Percentiles rank a stretch among this genome's conserved stretches.
Conservation (phyloP, 2,888 invertebrate species). For the Teleogryllus oceanicus region DNA sequence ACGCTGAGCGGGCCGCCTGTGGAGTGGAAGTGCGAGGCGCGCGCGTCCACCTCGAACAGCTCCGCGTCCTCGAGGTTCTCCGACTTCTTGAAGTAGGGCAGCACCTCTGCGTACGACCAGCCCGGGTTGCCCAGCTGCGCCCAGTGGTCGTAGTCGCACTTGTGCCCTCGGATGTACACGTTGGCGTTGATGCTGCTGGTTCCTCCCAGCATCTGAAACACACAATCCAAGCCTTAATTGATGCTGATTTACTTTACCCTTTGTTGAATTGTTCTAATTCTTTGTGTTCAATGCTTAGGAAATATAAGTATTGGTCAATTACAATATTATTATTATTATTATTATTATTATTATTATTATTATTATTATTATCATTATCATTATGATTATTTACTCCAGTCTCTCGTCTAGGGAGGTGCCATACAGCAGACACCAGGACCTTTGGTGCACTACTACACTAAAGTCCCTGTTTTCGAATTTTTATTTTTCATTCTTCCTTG, state of each 20-base stretch:
- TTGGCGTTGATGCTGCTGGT: conserved; percentile 51
- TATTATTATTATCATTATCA: too few relatives aligned
- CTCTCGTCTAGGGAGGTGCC: background rate
- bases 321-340: too few relatives aligned
- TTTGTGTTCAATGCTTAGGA: too few relatives aligned
- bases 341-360: too few relatives aligned
- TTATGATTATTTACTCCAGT: background rate
- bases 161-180: conserved; percentile 50
- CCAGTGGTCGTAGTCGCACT: conserved; percentile 50
- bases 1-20: background rate
- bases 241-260: too few relatives aligned
- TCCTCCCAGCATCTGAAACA: conserved; percentile 46
- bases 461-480: too few relatives aligned
- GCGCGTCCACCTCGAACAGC: background rate
- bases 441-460: background rate
- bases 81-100: conserved; percentile 46
- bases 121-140: conserved; percentile 47
- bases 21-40: background rate
- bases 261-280: too few relatives aligned
- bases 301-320: too few relatives aligned
- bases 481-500: too few relatives aligned
- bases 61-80: conserved; percentile 18
- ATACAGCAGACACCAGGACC: background rate
- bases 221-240: too few relatives aligned
- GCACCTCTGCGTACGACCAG: conserved; percentile 50